phyloP scores from a whole-genome alignment of 1,140 invertebrate species.

The Penaeus indicus region DNA sequence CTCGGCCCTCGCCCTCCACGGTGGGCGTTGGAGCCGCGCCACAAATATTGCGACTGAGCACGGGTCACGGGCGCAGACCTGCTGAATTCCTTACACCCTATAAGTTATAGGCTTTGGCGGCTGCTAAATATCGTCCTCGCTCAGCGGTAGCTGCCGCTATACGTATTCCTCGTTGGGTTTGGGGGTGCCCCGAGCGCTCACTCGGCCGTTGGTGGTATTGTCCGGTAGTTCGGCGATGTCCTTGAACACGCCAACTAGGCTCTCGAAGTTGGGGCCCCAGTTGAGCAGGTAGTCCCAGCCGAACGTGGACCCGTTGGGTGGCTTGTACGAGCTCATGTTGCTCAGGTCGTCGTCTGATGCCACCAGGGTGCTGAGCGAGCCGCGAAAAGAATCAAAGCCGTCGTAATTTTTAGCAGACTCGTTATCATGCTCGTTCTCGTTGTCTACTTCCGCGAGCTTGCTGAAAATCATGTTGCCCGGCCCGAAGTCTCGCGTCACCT shows the following conservation, averaged over 20 bases:
- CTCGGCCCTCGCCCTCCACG: neutral
- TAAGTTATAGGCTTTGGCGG: slow-evolving; percentile 58
- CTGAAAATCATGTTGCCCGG: slow-evolving; percentile 77
- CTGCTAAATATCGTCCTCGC: slow-evolving; percentile 47
- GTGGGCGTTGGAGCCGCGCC: neutral
- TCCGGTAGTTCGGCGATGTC: slow-evolving; percentile 95
- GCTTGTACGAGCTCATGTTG: slow-evolving; percentile 77
- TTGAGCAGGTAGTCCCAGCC: slow-evolving; percentile 95
- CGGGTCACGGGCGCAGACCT: neutral
- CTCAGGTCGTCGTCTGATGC: slow-evolving; percentile 90
- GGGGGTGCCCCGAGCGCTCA: slow-evolving; percentile 66
- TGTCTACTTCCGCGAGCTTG: slow-evolving; percentile 77
- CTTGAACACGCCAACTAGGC: slow-evolving; percentile 93
- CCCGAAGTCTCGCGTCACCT: slow-evolving; percentile 72
- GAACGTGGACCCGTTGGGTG: slow-evolving; percentile 82
- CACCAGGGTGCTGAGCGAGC: slow-evolving; percentile 91
- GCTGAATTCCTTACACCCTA: slow-evolving; percentile 16
- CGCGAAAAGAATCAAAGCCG: slow-evolving; percentile 92
- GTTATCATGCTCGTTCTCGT: slow-evolving; percentile 72
- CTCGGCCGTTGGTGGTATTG: slow-evolving; percentile 69
- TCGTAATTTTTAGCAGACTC: slow-evolving; percentile 77
- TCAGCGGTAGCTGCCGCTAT: slow-evolving; percentile 63
- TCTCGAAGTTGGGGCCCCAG: slow-evolving; percentile 96
- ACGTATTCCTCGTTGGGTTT: slow-evolving; percentile 69
- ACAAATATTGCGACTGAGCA: neutral